phyloP scores from a whole-genome alignment of 2,888 invertebrate species.

The Fragum sueziense region DNA sequence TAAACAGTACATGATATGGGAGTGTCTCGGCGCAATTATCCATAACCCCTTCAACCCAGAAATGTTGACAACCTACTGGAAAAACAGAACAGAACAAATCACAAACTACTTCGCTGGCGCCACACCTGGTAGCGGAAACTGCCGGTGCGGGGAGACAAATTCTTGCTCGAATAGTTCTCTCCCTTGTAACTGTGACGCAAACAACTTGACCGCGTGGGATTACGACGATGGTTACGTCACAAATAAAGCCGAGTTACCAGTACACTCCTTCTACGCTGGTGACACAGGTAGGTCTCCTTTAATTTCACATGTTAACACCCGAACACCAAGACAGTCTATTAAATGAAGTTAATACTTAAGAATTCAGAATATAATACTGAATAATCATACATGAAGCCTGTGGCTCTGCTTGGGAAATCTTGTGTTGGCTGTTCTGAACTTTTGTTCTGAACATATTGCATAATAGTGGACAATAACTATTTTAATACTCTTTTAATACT shows the following conservation, averaged over 20 bases:
- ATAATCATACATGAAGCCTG: background rate
- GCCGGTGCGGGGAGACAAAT: slow-evolving; percentile 75
- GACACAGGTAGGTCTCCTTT: slow-evolving; percentile 80
- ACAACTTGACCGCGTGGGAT: slow-evolving; percentile 72
- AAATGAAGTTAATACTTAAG: background rate
- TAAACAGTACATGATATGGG: slow-evolving; percentile 77
- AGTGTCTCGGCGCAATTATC: slow-evolving; percentile 76
- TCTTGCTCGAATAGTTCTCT: slow-evolving; percentile 65
- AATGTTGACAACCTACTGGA: slow-evolving; percentile 71
- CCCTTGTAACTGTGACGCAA: slow-evolving; percentile 78
- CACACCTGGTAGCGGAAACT: slow-evolving; percentile 70
- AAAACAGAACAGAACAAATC: slow-evolving; percentile 67
- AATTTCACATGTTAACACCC: too few relatives aligned
- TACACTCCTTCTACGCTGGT: slow-evolving; percentile 76
- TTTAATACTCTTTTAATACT: too few relatives aligned
- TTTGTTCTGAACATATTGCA: background rate
- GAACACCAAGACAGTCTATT: background rate
- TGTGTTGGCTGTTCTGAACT: background rate
- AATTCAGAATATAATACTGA: background rate
- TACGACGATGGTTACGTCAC: slow-evolving; percentile 75
- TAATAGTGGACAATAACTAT: background rate
- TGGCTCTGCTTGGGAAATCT: background rate
- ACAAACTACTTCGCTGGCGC: slow-evolving; percentile 76
- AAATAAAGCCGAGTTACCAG: slow-evolving; percentile 74
- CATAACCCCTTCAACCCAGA: slow-evolving; percentile 70